A percentile compares a stretch with the other conserved stretches of the same genome.
These are phyloP conservation scores for Atta cephalotes DNA, from an alignment of 1,140 invertebrate species.

Conservation along the genomic window DNA sequence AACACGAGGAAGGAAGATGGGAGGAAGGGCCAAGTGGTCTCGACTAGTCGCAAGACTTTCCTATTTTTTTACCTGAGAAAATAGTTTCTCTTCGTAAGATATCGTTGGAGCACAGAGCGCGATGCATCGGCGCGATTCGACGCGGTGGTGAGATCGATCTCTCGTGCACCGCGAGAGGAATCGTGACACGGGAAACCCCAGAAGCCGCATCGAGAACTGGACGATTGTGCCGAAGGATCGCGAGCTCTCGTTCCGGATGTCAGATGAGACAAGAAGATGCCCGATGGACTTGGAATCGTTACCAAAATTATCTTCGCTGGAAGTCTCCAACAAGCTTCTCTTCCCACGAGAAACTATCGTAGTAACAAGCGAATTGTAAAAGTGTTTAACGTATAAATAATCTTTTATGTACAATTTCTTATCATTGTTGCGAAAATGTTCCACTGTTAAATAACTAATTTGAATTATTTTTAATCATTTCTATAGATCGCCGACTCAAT, in stretches of 20 bases:
- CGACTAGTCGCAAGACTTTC: slow-evolving; percentile 49
- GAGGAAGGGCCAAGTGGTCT: slow-evolving; percentile 25
- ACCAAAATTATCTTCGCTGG: slow-evolving; percentile 25
- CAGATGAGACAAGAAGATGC: not conserved
- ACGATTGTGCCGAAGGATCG: slow-evolving; percentile 28
- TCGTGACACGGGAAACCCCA: slow-evolving; percentile 68
- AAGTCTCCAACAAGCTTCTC: slow-evolving; percentile 1
- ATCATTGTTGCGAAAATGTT: not conserved
- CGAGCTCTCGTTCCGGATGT: slow-evolving; percentile 23
- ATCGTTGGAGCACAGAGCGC: slow-evolving; percentile 3
- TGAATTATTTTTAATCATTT: no score
- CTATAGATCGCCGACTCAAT: no score
- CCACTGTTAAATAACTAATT: no score
- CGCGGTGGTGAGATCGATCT: slow-evolving; percentile 63
- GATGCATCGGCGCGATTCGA: slow-evolving; percentile 6
- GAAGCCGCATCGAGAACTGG: slow-evolving; percentile 54
- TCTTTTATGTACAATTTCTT: not conserved
- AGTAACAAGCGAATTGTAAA: not conserved
- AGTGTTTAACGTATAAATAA: not conserved
- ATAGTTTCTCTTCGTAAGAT: slow-evolving; percentile 48
- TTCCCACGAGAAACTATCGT: not conserved
- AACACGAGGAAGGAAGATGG: not conserved
- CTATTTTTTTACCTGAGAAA: slow-evolving; percentile 26
- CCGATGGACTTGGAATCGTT: not conserved
- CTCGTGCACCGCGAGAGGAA: slow-evolving; percentile 65